Evolutionary conservation across 2,888 invertebrate genomes (phyloP), one percentile per base, ranked within the genome.

Genomic region (Mimachlamys varia): DNA sequence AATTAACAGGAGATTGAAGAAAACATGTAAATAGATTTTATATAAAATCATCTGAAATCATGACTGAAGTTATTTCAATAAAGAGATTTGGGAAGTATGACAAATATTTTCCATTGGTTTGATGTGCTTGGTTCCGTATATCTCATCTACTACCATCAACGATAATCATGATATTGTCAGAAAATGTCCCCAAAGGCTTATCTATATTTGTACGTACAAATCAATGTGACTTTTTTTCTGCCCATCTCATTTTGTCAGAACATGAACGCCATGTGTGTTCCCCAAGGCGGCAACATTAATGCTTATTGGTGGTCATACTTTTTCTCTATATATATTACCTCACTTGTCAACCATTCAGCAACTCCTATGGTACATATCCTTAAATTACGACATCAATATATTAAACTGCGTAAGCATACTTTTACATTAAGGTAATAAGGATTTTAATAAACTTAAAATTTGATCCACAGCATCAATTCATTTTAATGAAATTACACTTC

Each of bases 161-260:
- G 33, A 76, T 76, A 76, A 76, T 76, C 76, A 76, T 27, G 76
- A 76, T 76, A 76, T 76, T 76, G 76, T 58, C 58, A 58, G 58
- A 58, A 58, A 22, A 19, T 22, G 58, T 76, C 76, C 76, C 76
- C 76, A 33, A 22, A 12, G 76, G 33, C 76, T 76, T 76, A 33
- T 76, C 76, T 76, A 76, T 76, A 33, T 76, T 76, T 76, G 76
- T 76, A 76, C 76, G 33, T 76, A 76, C 76, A 76, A 76, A 76
- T 76, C 76, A 76, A 76, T 76, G 76, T 76, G 76, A 33, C 33
- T 76, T 33, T 76, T 76, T 76, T 76, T 33, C 33, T 53, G 53
- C 76, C 27, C 76, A 76, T 76, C 76, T 76, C 76, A 76, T 76
- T 76, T 76, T 76, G 76, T 76, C 76, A 12, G 10, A 22, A 76